These are phyloP conservation scores for Chorisops tibialis DNA, from an alignment of 2,888 invertebrate genomes.

Conservation along the genomic window DNA sequence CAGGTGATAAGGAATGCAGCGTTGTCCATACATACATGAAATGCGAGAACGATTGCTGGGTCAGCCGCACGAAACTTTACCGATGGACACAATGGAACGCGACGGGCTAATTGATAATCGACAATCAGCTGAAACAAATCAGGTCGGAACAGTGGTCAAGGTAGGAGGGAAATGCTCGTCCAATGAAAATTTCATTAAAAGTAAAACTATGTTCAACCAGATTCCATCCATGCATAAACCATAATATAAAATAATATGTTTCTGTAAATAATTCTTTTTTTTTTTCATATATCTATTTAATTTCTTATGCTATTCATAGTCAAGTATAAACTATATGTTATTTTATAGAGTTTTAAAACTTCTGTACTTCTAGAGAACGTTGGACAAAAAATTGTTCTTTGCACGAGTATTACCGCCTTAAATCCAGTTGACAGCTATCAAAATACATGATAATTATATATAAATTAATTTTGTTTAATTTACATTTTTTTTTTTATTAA, in stretches of 20 bases:
- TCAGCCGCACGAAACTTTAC: conserved; percentile 64
- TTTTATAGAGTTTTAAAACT: background rate
- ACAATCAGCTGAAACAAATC: conserved; percentile 59
- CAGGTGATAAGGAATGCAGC: conserved; percentile 50
- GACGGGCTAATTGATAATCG: conserved; percentile 53
- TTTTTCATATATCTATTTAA: conserved; percentile 21
- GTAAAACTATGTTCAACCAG: background rate
- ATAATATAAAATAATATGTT: background rate
- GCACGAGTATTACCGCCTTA: conserved; percentile 47
- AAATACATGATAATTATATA: background rate
- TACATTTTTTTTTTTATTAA: background rate
- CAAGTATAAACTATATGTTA: background rate
- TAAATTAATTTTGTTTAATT: background rate
- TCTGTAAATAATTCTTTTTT: conserved; percentile 7
- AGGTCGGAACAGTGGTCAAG: conserved; percentile 87
- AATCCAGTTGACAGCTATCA: background rate
- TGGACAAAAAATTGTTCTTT: conserved; percentile 43
- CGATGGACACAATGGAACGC: conserved; percentile 60
- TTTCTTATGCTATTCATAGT: background rate
- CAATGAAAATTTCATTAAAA: conserved; percentile 42
- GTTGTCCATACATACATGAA: conserved; percentile 89
- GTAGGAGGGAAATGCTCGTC: conserved; percentile 58
- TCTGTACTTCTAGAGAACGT: background rate
- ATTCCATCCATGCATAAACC: too few relatives aligned
- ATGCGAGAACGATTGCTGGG: conserved; percentile 88